These are phyloP conservation scores for Trissolcus brochymenae DNA, from an alignment of 2,888 invertebrate species.

Conservation along the genomic window DNA sequence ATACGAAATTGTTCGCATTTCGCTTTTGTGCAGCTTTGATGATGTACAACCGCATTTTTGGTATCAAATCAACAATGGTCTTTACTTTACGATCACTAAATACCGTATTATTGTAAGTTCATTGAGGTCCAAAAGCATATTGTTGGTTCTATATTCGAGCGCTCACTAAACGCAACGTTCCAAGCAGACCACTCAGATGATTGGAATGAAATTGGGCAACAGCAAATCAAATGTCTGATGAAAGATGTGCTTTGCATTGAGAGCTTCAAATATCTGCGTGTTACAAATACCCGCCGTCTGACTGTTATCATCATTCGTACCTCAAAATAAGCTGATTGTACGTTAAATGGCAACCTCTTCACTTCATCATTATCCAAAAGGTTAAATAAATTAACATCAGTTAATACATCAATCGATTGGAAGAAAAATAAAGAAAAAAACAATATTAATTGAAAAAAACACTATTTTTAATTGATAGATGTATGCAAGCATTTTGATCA, in stretches of 20 bases:
- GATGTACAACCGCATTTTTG: too few relatives aligned
- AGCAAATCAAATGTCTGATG: conserved; percentile 63
- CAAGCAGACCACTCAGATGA: conserved; percentile 64
- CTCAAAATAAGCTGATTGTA: conserved; percentile 20
- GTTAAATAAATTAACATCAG: too few relatives aligned
- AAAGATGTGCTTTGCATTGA: conserved; percentile 40
- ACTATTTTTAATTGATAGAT: too few relatives aligned
- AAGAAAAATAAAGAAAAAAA: too few relatives aligned
- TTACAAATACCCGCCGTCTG: conserved; percentile 12
- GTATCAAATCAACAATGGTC: too few relatives aligned
- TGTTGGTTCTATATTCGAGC: conserved; percentile 21
- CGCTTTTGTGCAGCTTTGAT: too few relatives aligned
- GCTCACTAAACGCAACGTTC: conserved; percentile 55
- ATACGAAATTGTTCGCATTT: too few relatives aligned
- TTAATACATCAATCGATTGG: too few relatives aligned
- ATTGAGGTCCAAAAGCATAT: conserved; percentile 28
- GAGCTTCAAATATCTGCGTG: conserved; percentile 7
- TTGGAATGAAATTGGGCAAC: conserved; percentile 64
- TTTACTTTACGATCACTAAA: conserved; percentile 2
- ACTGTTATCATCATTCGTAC: conserved; percentile 29
- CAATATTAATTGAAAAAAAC: too few relatives aligned
- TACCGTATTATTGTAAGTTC: conserved; percentile 9
- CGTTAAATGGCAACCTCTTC: conserved; percentile 2
- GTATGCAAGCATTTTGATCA: too few relatives aligned
- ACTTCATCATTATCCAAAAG: background rate